Base-by-base conservation (phyloP, 2,113 vertebrate species). In the Astatoreochromis straeleni region DNA sequence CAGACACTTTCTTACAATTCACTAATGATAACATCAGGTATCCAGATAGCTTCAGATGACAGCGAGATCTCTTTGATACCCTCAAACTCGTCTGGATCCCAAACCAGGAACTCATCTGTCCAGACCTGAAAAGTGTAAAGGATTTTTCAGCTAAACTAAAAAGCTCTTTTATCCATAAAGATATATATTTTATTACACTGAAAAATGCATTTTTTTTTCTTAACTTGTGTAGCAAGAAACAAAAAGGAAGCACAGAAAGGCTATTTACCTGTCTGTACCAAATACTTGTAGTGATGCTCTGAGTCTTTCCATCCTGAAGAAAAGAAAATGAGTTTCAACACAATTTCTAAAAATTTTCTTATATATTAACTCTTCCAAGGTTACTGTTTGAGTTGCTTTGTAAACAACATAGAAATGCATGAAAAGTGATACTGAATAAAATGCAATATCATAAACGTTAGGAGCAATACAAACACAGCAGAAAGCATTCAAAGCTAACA, bases 261-360 rank as follows among this genome's bases (percentile, higher is more conserved):
- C 1, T 42, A 87, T 91, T 79, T 92, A 98, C 97, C 96, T 98
- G 97, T 40, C 85, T 93, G 94, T 97, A 97, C 97, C 97, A 98
- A 80, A 98, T 90, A 57, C 96, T 98, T 40, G 96, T 97, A 31
- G 96, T 98, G 49, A 98, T 94, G 81, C 97, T 97, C 92, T 98
- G 97, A 82, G 97, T 98, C 83, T 98, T 97, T 91, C 95, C 94
- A 91, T 98, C 97, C 97, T 98, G 91, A n/a, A 92, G 91, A n/a
- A 92, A 92, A 9, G 11, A 87, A 17, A 42, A 68, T 9, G 26
- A 21, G 16, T 83, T 58, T 21, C 29, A 31, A 45, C 10, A 42
- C 12, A 16, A 7, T 7, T 17, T 47, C 26, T 3, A 49, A 49
- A 78, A 1, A 4, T 1, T 51, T 35, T 40, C 8, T n/a, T 68